Evolutionary conservation across 2,888 invertebrate species (phyloP), one percentile per base, ranked within the genome.

Genomic region (Drosophila mulleri): DNA sequence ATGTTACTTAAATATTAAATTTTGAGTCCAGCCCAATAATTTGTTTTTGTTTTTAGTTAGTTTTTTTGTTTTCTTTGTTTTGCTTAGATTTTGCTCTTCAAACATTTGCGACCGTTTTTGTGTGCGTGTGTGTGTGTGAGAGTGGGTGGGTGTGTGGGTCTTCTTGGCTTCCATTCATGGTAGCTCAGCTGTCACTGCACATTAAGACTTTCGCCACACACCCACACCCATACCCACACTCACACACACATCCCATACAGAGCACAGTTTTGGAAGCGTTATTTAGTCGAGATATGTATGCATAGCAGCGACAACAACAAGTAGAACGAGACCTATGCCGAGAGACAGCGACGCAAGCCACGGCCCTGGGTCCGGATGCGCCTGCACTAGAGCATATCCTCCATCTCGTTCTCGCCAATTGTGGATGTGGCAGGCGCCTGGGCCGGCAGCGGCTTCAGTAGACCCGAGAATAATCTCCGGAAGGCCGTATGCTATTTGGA

Each of bases 401-500:
- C 91, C 82, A 91, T 63, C 69, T 91, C 83, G 66, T 86, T 87
- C 86, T 91, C 91, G 64, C 84, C 88, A 83, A 89, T 88, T 68
- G 91, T 88, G 74, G 91, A 75, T 67, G 90, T 80, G 74, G 85
- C 90, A 68, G 92, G 90, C 80, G 90, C 80, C 82, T 92, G 92
- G 62, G 91, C 80, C 79, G 90, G 91, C 76, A 91, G 84, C 63
- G 91, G 92, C 81, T 92, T 92, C 50, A 92, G 73, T 67, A 92
- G 83, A 67, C 92, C 92, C 74, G 91, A 89, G 82, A 92, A 91
- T 72, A 92, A 79, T 89, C 91, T 91, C 83, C 89, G 90, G 67
- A 92, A 91, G 63, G 90, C 91, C 89, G 90, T 89, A 89, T 92
- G 92, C 91, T 92, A 92, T 92, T 92, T 92, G 70, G 84, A 86